Base-by-base conservation (phyloP, 2,113 vertebrate species). In the Melanostigma gelatinosum region DNA sequence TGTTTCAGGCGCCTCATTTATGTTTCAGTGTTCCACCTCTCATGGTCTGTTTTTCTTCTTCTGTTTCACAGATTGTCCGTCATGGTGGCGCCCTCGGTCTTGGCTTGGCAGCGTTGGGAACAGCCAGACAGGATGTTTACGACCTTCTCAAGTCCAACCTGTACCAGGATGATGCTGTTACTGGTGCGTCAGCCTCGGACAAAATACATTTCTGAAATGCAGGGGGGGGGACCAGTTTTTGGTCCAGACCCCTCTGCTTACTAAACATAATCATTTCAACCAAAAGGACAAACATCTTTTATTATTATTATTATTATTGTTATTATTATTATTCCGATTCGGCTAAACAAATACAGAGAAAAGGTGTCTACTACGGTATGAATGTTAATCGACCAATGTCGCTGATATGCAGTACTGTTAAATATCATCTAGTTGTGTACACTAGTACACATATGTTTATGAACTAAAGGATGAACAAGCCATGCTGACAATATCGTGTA, bases 91-190 rank as follows among this genome's bases (percentile, higher is more conserved):
- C 96, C 75, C 93, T 99, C 65, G 98, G 98, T 32, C 95, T 99
- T 63, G 98, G 98, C 48, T 93, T 99, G 88, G 98, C 98, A 89
- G 97, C 98, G 16, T 94, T 99, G 92, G 98, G 98, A 20, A 99
- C 98, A 8, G 98, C 98, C 36, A 96, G 98, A 48, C 98, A 99
- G 74, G 98, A 99, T 92, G 98, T 99, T 58, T 99, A 99, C 0
- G 98, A 99, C 74, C 93, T 99, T 61, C 96, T 99, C 27, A 99
- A 99, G 95, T 99, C 98, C 75, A 99, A 99, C 86, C 95, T 99
- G 1, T 99, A 99, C 84, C 98, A 99, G 81, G 98, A 99, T 91
- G 98, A 99, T 90, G 98, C 98, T 32, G 98, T 99, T 79, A 99
- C 98, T 91, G 98, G 98, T 98, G 27, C 3, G 88, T 89, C 78